Conservation (phyloP, 2,113 vertebrate species). For the Panthera leo region DNA sequence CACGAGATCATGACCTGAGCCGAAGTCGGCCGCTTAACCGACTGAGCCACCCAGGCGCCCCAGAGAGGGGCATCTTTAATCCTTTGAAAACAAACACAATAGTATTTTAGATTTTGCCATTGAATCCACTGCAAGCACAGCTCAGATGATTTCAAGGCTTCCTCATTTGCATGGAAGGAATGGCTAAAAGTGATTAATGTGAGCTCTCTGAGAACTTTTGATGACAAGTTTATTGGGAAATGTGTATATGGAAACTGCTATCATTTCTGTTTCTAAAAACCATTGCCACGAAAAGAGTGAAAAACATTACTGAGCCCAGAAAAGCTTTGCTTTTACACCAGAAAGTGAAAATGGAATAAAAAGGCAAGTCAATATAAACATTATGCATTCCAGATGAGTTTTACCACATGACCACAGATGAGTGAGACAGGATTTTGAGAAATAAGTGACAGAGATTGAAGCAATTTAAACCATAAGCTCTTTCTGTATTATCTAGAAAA, state of each 20-base stretch:
- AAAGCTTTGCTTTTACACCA: slow-evolving; percentile 51
- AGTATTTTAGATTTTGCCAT: slow-evolving; percentile 34
- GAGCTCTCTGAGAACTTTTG: slow-evolving; percentile 17
- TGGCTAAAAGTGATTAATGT: slow-evolving; percentile 50
- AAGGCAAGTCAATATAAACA: slow-evolving; percentile 35
- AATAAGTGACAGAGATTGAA: background rate
- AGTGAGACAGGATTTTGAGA: slow-evolving; percentile 7
- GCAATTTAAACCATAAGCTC: background rate
- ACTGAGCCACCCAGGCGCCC: too few species aligned
- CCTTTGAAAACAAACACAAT: background rate
- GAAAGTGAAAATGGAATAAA: slow-evolving; percentile 59
- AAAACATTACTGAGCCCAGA: background rate
- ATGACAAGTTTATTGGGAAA: slow-evolving; percentile 65
- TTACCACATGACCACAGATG: slow-evolving; percentile 6
- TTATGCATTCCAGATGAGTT: slow-evolving; percentile 49
- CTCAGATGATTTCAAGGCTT: slow-evolving; percentile 34
- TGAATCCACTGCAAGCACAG: background rate
- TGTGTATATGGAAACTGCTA: slow-evolving; percentile 54
- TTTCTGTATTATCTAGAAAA: slow-evolving; percentile 19
- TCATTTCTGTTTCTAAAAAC: slow-evolving; percentile 63
- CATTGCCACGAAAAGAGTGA: slow-evolving; percentile 41
- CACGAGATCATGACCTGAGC: too few species aligned
- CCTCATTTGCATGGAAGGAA: slow-evolving; percentile 56
- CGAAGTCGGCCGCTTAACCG: too few species aligned
- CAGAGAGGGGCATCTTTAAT: background rate